Percentiles rank a stretch among this genome's conserved stretches.
Evolutionary conservation across 2,113 vertebrate species (phyloP).

Genomic region (Amazona vittata): DNA sequence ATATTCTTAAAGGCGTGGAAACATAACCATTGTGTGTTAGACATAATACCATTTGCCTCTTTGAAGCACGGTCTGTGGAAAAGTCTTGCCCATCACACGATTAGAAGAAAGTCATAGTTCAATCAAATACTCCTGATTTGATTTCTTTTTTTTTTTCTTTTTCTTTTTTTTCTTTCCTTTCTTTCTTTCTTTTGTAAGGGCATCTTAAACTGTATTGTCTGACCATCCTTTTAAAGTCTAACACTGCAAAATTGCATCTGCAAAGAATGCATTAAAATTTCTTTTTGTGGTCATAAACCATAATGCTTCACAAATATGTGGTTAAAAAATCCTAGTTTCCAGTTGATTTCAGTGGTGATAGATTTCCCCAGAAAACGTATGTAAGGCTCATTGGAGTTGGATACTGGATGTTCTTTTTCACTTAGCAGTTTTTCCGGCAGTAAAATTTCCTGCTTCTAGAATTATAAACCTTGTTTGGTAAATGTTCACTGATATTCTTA

Average conservation of each 20-base stretch:
- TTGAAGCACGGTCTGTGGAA: background rate
- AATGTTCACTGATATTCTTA: background rate
- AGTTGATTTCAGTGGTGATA: background rate
- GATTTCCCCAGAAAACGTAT: background rate
- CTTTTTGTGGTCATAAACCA: background rate
- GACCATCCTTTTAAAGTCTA: background rate
- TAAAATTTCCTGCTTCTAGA: background rate
- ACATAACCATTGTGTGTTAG: background rate
- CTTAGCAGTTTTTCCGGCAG: background rate
- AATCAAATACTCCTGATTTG: background rate
- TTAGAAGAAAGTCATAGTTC: background rate
- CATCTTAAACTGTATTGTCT: background rate
- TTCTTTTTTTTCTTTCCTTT: fast-evolving
- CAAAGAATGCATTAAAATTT: background rate
- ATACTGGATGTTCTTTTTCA: background rate
- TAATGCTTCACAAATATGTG: background rate
- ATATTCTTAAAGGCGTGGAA: background rate
- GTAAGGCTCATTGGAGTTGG: background rate
- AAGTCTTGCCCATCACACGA: background rate
- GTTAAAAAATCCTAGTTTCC: background rate
- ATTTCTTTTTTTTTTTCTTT: background rate
- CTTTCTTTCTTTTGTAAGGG: background rate
- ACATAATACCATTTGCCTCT: background rate
- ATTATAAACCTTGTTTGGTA: background rate
- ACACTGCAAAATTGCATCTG: background rate